Base-by-base conservation (phyloP, 2,797 vertebrate species). In the Melanotaenia boesemani region DNA sequence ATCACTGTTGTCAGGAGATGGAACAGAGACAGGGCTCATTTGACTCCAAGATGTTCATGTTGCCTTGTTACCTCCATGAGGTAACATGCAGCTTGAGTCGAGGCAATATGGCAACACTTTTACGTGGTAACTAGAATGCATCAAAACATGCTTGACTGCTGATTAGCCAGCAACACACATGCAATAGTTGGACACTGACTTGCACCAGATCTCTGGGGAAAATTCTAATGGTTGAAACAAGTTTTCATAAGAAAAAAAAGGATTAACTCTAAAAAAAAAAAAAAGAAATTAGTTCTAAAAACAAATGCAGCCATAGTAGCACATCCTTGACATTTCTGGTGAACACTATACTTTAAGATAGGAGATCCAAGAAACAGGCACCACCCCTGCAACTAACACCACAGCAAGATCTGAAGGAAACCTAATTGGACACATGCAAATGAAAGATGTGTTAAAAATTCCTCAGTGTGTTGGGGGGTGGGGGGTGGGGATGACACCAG, bases 371-470 rank as follows among this genome's bases (percentile, higher is more conserved):
- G 52, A 67, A 63, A 57, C 73, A 56, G 39, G 9, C 55, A 10
- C 37, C 63, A 1, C 20, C 65, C 75, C 44, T 3, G 32, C 70
- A 63, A 37, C 67, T 69, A n/a, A 48, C 77, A 69, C 63, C 69
- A 52, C 84, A 80, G 69, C 70, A 68, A 63, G 79, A 90, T 86
- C 54, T 77, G 56, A 87, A 69, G 67, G 28, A 73, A 58, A 71
- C 59, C 57, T 88, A 91, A 92, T 89, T 88, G 81, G 85, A 83
- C 79, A 66, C 83, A 90, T 89, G 88, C 83, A 93, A 93, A 93
- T 91, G 70, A 90, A 89, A 79, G 52, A 74, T 46, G 44, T 63
- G 81, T 88, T 74, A 70, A 86, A 85, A 84, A 91, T 86, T 89
- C 83, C 77, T 76, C 84, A 87, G 88, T 56, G 85, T 91, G 76